Base-by-base conservation (phyloP, 1,140 invertebrate species). In the Eupeodes corollae region DNA sequence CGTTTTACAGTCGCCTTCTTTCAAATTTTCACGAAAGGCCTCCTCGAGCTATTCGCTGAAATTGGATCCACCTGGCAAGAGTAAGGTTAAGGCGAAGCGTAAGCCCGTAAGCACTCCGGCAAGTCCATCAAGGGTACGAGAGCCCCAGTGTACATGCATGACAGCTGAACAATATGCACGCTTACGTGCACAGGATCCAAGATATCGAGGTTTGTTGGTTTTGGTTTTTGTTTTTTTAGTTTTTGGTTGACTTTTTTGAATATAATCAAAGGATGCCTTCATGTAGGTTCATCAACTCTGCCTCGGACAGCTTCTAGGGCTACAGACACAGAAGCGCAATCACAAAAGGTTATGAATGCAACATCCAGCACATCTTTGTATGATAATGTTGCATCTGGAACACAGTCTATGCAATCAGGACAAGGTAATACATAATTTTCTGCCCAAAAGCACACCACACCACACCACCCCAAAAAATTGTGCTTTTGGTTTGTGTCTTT, bases 1-100 rank as follows among this genome's bases (percentile, higher is more conserved):
- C 73, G 68, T 75, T 75, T 84, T 83, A 70, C 83, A 97, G 92
- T 93, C 89, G 74, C 91, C 90, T 61, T 88, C 90, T 67, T 94
- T 93, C 78, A 95, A 94, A 79, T 95, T 93, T 78, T 90, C 89
- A 63, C 81, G 93, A 68, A 97, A 96, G 78, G 89, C 91, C 56
- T 92, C 90, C 50, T 95, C 91, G 57, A 93, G 91, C 61, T 95
- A 94, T 73, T 94, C 91, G 56, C 79, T 96, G 54, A 89, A 92
- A 76, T 74, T 94, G 70, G 91, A 94, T 67, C 84, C 85, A 48
- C 82, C 84, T 49, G 86, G 83, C 64, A 87, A 88, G 73, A 83
- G 87, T 68, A 87, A 88, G 68, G 77, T 83, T 58, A 88, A 88
- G 69, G 74, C 81, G 69, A 83, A 87, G 73, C 74, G 83, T 71